A percentile compares a stretch with the other conserved stretches of the same genome.
Evolutionary conservation across 2,113 vertebrate species (phyloP).

Genomic region (Piaya cayana): DNA sequence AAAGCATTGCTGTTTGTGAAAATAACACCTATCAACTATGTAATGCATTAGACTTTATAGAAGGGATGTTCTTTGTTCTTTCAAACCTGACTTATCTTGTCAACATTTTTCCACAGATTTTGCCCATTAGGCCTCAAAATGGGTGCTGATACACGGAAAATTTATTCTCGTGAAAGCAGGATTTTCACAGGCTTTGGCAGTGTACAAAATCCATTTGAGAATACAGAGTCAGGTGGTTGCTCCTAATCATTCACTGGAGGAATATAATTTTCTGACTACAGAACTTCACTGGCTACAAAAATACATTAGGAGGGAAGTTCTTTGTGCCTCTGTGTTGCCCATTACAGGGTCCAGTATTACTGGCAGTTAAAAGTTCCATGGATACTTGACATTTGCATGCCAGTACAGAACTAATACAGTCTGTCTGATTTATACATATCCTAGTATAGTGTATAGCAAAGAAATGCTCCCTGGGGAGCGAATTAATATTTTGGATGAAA

Average conservation of each 20-base stretch:
- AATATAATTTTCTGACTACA: neutral
- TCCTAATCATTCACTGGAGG: neutral
- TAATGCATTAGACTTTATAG: neutral
- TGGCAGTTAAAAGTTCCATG: neutral
- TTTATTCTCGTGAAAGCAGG: neutral
- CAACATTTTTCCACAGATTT: neutral
- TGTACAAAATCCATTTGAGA: neutral
- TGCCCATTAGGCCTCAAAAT: neutral
- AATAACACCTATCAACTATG: neutral
- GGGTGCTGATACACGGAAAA: neutral
- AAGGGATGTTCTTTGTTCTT: neutral
- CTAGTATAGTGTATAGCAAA: neutral
- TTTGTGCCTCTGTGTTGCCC: neutral
- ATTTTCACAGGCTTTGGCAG: neutral
- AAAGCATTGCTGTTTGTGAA: neutral
- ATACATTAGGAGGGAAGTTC: neutral
- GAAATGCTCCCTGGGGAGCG: neutral
- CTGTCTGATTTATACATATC: neutral
- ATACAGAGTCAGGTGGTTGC: neutral
- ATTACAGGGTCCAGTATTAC: neutral
- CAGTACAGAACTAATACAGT: neutral
- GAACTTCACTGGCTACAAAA: neutral
- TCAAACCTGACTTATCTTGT: neutral
- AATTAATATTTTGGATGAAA: slow-evolving; percentile 6
- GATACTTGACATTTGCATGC: neutral